These are phyloP conservation scores for Timandra comae DNA, from an alignment of 2,888 invertebrate species.

Conservation along the genomic window DNA sequence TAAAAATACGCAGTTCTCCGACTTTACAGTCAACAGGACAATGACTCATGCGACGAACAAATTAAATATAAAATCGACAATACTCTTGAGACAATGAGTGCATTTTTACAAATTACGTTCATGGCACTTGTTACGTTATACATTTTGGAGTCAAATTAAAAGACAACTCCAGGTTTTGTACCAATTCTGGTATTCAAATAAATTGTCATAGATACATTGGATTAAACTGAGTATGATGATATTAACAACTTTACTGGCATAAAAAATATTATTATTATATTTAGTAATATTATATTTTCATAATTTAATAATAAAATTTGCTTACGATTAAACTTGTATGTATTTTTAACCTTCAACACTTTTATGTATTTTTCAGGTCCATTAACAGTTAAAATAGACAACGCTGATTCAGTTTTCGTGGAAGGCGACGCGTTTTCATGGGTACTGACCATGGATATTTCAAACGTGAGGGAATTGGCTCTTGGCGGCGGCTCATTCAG, in stretches of 20 bases:
- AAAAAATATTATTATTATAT: too few relatives aligned
- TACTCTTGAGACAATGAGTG: constrained; percentile 36
- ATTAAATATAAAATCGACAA: constrained; percentile 38
- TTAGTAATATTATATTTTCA: too few relatives aligned
- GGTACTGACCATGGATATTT: constrained; percentile 78
- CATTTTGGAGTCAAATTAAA: too few relatives aligned
- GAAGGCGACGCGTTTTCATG: constrained; percentile 81
- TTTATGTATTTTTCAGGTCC: too few relatives aligned
- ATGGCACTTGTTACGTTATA: constrained; percentile 7
- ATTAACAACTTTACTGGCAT: too few relatives aligned
- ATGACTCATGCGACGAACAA: constrained; percentile 57
- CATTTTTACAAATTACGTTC: constrained; percentile 18
- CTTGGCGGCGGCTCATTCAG: constrained; percentile 79
- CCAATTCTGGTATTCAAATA: too few relatives aligned
- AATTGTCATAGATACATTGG: too few relatives aligned
- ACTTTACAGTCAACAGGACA: constrained; percentile 63
- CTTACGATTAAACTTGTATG: too few relatives aligned
- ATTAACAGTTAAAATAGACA: constrained; percentile 76
- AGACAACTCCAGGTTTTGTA: too few relatives aligned
- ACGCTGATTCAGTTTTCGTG: constrained; percentile 76
- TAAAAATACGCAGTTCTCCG: constrained; percentile 67
- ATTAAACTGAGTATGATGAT: too few relatives aligned
- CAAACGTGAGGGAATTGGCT: constrained; percentile 73
- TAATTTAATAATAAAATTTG: too few relatives aligned
- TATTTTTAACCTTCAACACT: too few relatives aligned